phyloP scores from a whole-genome alignment of 2,888 invertebrate species.

The Chrysodeixis includens region DNA sequence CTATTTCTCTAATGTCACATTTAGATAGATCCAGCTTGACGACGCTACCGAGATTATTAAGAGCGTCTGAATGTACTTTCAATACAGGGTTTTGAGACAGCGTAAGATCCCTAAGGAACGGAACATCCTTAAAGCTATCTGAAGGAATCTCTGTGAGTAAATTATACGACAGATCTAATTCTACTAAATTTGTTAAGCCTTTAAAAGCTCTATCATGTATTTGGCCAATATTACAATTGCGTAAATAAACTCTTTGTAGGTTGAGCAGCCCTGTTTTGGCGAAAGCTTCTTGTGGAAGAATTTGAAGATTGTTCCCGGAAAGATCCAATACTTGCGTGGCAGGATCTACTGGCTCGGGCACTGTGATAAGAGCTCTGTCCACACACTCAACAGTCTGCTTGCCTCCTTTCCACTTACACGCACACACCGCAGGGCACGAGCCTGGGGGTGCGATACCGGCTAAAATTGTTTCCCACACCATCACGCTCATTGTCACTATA shows the following conservation, averaged over 20 bases:
- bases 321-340: conserved; percentile 97
- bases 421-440: conserved; percentile 93
- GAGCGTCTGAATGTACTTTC: conserved; percentile 93
- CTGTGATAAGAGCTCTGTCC: conserved; percentile 94
- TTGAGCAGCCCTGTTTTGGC: conserved; percentile 94
- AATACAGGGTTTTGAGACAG: conserved; percentile 95
- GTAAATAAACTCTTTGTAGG: conserved; percentile 95
- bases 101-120: conserved; percentile 94
- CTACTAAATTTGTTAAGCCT: conserved; percentile 96
- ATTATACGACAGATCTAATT: conserved; percentile 96
- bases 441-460: conserved; percentile 87
- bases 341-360: conserved; percentile 95
- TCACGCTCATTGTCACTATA: conserved; percentile 83
- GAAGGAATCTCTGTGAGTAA: conserved; percentile 94
- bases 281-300: conserved; percentile 95
- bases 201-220: conserved; percentile 95
- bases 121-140: conserved; percentile 93
- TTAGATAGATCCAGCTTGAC: conserved; percentile 95
- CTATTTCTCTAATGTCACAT: conserved; percentile 94
- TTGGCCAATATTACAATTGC: conserved; percentile 95
- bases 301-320: conserved; percentile 95
- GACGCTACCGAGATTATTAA: conserved; percentile 92
- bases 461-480: conserved; percentile 81
- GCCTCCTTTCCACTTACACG: conserved; percentile 98
- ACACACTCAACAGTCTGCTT: conserved; percentile 97